Percentiles rank a stretch among this genome's conserved stretches.
These are phyloP conservation scores for Lota lota DNA, from an alignment of 2,113 vertebrate genomes.

Conservation along the genomic window DNA sequence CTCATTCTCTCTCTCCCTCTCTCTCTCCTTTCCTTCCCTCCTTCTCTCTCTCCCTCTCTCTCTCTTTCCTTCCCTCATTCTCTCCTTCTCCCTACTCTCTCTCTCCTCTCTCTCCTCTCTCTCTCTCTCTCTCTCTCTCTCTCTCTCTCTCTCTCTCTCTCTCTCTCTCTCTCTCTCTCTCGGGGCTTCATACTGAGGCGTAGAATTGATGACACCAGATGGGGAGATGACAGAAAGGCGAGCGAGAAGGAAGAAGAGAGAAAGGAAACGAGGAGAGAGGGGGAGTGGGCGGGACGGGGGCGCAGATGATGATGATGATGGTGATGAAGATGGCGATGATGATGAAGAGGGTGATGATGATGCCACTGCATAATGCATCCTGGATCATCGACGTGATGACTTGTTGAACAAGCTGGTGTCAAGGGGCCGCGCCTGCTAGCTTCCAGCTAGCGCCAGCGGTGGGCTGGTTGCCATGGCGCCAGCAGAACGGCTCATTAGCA, in stretches of 20 bases:
- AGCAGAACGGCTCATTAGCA: constrained; percentile 52
- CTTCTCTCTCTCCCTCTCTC: background rate
- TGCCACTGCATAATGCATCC: constrained; percentile 63
- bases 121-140: background rate
- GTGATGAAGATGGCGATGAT: background rate
- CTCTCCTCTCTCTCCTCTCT: background rate
- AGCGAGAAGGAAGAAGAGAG: constrained; percentile 2
- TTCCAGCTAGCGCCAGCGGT: constrained; percentile 27
- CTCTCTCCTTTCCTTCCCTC: background rate
- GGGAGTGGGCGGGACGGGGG: background rate
- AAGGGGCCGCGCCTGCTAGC: constrained; percentile 46
- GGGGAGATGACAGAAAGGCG: constrained; percentile 21
- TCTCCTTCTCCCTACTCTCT: background rate
- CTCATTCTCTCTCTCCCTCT: background rate
- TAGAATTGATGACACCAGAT: constrained; percentile 49
- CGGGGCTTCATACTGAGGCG: background rate
- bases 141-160: background rate
- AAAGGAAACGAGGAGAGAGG: constrained; percentile 2
- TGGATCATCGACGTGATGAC: constrained; percentile 38
- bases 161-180: background rate
- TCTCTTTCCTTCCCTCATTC: background rate
- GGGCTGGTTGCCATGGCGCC: constrained; percentile 61
- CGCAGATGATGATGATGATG: background rate
- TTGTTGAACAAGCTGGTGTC: constrained; percentile 49
- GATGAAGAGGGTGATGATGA: constrained; percentile 25